Percentiles rank a stretch among this genome's conserved stretches.
These are phyloP conservation scores for Caenorhabditis japonica DNA, from an alignment of 2,888 invertebrate species.

Conservation along the genomic window DNA sequence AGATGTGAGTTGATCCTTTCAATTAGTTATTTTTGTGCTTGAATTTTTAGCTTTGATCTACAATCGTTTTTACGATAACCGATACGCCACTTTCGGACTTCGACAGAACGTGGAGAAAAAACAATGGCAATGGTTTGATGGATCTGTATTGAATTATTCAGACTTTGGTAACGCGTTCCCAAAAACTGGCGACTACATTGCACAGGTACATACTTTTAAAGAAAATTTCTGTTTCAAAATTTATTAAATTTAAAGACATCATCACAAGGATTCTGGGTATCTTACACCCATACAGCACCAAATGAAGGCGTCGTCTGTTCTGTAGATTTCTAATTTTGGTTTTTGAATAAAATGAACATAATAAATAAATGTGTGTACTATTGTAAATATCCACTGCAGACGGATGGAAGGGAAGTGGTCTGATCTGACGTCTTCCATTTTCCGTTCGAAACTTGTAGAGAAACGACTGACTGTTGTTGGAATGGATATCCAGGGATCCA, in stretches of 20 bases:
- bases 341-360: conserved; percentile 5
- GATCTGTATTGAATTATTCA: conserved; percentile 10
- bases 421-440: conserved; percentile 28
- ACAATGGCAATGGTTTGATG: conserved; percentile 43
- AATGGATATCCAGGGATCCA: conserved; percentile 44
- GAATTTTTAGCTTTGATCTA: conserved; percentile 34
- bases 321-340: conserved; percentile 14
- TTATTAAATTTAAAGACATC: conserved; percentile 45
- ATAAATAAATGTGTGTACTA: background rate
- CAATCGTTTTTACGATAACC: conserved; percentile 30
- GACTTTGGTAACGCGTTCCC: conserved; percentile 37
- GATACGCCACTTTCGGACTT: conserved; percentile 35
- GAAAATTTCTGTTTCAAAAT: too few relatives aligned
- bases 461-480: conserved; percentile 18
- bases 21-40: too few relatives aligned
- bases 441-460: conserved; percentile 26
- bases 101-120: conserved; percentile 8
- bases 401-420: conserved; percentile 6
- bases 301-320: conserved; percentile 47
- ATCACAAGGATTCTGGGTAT: conserved; percentile 44
- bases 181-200: conserved; percentile 41
- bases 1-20: conserved; percentile 19
- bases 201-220: conserved; percentile 19
- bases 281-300: conserved; percentile 37
- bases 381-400: conserved; percentile 32